phyloP scores from a whole-genome alignment of 1,140 invertebrate genomes.

The Diabrotica undecimpunctata region DNA sequence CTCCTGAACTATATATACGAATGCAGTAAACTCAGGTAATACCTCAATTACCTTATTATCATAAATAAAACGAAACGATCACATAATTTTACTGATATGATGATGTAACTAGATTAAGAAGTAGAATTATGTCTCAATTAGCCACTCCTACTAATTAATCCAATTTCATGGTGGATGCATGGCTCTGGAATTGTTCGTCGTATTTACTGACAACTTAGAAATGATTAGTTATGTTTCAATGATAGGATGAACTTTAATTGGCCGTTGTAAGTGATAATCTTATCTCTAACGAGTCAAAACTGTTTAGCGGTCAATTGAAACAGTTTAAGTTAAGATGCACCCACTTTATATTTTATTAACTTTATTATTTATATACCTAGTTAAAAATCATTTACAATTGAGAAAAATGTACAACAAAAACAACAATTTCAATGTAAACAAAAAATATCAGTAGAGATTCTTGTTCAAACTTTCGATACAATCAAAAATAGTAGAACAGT shows the following conservation, averaged over 20 bases:
- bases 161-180: constrained; percentile 2
- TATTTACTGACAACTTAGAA: neutral
- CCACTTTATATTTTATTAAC: too few species aligned
- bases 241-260: neutral
- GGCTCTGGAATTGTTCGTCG: neutral
- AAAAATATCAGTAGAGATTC: too few species aligned
- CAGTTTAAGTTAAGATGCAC: too few species aligned
- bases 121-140: neutral
- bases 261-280: neutral
- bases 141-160: neutral
- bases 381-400: too few species aligned
- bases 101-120: constrained; percentile 1
- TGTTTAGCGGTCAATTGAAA: neutral
- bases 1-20: neutral
- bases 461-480: too few species aligned
- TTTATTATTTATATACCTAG: too few species aligned
- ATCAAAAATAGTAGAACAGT: too few species aligned
- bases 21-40: neutral
- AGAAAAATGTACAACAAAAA: too few species aligned
- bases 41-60: neutral
- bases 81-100: neutral
- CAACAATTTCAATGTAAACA: too few species aligned
- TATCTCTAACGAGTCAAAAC: neutral
- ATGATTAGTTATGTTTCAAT: neutral
- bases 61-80: neutral